These are phyloP conservation scores for Murina feae DNA, from an alignment of 2,113 vertebrate genomes.

Conservation along the genomic window DNA sequence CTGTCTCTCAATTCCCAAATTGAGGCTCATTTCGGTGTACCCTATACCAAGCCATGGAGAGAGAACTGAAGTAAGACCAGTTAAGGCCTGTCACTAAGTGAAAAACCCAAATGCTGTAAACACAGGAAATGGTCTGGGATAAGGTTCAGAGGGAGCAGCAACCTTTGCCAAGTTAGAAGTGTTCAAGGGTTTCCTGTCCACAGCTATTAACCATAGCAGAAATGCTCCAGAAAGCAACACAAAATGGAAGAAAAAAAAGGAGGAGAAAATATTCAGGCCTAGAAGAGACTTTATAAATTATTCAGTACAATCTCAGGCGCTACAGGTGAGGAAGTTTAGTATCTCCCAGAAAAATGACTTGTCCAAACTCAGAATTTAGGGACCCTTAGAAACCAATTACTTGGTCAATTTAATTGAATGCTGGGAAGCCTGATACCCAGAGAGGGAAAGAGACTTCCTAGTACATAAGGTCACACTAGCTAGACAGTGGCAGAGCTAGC, in stretches of 20 bases:
- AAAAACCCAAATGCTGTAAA: constrained; percentile 66
- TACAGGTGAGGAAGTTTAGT: constrained; percentile 29
- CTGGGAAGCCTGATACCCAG: not conserved
- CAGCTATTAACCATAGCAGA: constrained; percentile 58
- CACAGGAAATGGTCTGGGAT: constrained; percentile 67
- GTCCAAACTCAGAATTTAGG: constrained; percentile 34
- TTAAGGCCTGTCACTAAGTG: constrained; percentile 64
- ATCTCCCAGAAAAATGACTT: not conserved
- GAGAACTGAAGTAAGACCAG: constrained; percentile 22
- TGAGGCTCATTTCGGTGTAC: not conserved
- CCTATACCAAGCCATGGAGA: not conserved
- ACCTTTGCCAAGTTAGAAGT: constrained; percentile 72
- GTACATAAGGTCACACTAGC: not conserved
- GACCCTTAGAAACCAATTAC: not conserved
- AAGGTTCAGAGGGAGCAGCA: constrained; percentile 54
- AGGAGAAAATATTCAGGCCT: constrained; percentile 27
- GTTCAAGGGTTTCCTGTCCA: constrained; percentile 66
- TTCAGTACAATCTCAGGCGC: not conserved
- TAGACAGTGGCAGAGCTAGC: not conserved
- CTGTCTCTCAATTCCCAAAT: not conserved
- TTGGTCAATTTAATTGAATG: constrained; percentile 29
- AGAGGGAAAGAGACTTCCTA: not conserved
- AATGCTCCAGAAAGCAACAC: constrained; percentile 49
- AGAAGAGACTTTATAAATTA: not conserved
- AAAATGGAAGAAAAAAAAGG: not conserved